Percentiles rank a stretch among this genome's conserved stretches.
Evolutionary conservation across 2,113 vertebrate genomes (phyloP).

Genomic region (Phaethon lepturus): DNA sequence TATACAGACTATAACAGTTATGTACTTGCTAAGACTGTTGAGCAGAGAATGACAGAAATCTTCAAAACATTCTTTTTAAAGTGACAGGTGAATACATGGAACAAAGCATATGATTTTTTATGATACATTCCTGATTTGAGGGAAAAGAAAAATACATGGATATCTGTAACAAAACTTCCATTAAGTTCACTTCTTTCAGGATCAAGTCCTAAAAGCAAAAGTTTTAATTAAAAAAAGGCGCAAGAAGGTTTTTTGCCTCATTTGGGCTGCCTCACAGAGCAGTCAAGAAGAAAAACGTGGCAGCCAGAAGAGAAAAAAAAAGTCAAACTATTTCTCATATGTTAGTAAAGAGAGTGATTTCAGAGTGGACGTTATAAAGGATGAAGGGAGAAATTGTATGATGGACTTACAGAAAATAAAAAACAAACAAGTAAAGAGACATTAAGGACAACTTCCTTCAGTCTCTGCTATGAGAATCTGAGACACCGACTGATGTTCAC

Average conservation of each 20-base stretch:
- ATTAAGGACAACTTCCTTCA: not conserved
- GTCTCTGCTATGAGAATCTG: not conserved
- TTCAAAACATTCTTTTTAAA: not conserved
- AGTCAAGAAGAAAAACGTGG: not conserved
- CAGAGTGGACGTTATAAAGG: not conserved
- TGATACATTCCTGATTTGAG: not conserved
- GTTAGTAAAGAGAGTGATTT: not conserved
- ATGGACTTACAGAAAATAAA: not conserved
- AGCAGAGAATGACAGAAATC: not conserved
- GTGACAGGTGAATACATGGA: not conserved
- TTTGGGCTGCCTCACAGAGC: not conserved
- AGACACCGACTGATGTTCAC: not conserved
- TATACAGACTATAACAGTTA: not conserved
- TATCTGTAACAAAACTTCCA: not conserved
- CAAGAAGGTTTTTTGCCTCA: not conserved
- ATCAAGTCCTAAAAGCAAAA: not conserved
- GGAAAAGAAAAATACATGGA: not conserved
- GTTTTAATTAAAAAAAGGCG: not conserved
- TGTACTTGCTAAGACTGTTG: not conserved
- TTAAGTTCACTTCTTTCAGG: not conserved
- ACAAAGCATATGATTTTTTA: not conserved
- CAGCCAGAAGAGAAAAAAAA: not conserved
- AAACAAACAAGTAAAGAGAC: not conserved
- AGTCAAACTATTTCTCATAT: not conserved
- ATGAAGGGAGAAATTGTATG: not conserved